These are phyloP conservation scores for Halyomorpha halys DNA, from an alignment of 1,140 invertebrate species.

Conservation along the genomic window DNA sequence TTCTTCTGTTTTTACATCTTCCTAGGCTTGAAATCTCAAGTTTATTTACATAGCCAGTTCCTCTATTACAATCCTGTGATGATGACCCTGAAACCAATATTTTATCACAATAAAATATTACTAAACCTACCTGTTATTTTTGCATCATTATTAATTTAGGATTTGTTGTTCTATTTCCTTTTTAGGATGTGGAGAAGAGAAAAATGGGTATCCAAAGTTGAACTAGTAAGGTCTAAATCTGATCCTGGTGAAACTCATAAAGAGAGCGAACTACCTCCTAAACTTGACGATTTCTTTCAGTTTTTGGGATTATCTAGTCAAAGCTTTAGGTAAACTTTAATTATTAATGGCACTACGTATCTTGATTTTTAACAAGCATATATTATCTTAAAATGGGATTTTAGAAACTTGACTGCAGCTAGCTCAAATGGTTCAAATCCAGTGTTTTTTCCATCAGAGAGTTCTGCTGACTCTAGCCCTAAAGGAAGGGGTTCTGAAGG, in stretches of 20 bases:
- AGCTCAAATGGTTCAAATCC: not conserved
- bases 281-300: constrained; percentile 24
- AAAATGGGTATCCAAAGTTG: not conserved
- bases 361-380: not conserved
- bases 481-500: not conserved
- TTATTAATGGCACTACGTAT: not conserved
- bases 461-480: not conserved
- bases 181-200: not conserved
- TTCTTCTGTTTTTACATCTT: not conserved
- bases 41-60: too few relatives aligned
- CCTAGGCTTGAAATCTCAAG: too few relatives aligned
- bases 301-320: constrained; percentile 17
- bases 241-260: not conserved
- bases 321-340: constrained; percentile 9
- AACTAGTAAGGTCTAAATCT: constrained; percentile 4
- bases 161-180: not conserved
- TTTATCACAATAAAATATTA: too few relatives aligned
- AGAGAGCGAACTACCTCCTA: constrained; percentile 1
- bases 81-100: too few relatives aligned
- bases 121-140: too few relatives aligned
- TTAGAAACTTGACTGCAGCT: constrained; percentile 6
- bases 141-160: not conserved
- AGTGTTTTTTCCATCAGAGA: constrained; percentile 10
- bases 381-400: not conserved
- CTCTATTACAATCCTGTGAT: too few relatives aligned